Evolutionary conservation across 2,113 vertebrate species (phyloP).

Genomic region (Channa argus): DNA sequence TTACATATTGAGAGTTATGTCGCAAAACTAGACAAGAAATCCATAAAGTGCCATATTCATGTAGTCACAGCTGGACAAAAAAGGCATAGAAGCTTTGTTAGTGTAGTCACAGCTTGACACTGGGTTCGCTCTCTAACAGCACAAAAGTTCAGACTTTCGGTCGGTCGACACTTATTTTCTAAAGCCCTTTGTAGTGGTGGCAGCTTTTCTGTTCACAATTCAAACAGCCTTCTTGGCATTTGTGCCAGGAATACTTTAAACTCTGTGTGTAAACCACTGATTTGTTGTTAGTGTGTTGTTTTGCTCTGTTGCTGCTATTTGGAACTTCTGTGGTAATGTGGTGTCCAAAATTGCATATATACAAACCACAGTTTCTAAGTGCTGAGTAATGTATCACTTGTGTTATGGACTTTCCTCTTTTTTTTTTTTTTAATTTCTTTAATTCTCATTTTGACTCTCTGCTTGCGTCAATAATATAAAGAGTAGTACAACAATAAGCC

Average conservation of each 20-base stretch:
- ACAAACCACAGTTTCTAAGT: no score
- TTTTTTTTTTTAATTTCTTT: no score
- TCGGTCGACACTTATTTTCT: no score
- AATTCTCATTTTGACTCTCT: no score
- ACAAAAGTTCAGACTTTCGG: slow-evolving; percentile 3
- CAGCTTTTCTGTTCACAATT: no score
- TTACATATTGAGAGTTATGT: not conserved
- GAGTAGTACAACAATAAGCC: no score
- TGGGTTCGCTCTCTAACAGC: not conserved
- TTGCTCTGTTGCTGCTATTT: not conserved
- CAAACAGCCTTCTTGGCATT: no score
- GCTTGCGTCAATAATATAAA: no score
- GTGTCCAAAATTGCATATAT: not conserved
- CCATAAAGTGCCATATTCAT: not conserved
- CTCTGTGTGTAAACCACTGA: not conserved
- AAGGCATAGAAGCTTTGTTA: no score
- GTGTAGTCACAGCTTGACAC: slow-evolving; percentile 1
- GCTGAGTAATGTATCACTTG: no score
- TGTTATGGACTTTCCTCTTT: no score
- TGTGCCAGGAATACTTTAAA: not conserved
- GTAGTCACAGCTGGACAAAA: not conserved
- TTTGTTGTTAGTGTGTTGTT: not conserved
- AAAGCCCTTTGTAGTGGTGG: no score
- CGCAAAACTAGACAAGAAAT: not conserved
- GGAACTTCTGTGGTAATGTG: not conserved